These are phyloP conservation scores for Eptatretus burgeri DNA, from an alignment of 2,113 vertebrate genomes.

Conservation along the genomic window DNA sequence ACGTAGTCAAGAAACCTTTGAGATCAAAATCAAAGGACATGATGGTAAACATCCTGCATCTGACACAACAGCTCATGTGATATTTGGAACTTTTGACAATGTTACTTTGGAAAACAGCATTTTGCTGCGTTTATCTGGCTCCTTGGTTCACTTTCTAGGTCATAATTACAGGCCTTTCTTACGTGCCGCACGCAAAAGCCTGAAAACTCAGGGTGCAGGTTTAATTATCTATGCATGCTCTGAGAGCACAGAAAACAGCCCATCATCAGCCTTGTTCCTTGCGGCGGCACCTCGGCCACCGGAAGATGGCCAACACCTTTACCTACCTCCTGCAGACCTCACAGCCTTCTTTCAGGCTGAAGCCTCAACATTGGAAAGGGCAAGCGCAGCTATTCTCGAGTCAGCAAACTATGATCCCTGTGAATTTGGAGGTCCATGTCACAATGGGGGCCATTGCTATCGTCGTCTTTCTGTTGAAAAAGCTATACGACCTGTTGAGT, in stretches of 20 bases:
- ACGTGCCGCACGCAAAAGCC: slow-evolving; percentile 21
- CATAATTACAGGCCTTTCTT: slow-evolving; percentile 71
- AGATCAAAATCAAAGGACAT: slow-evolving; percentile 38
- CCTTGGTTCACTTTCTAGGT: slow-evolving; percentile 38
- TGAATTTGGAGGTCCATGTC: slow-evolving; percentile 41
- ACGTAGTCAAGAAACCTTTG: slow-evolving; percentile 52
- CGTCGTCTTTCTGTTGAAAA: slow-evolving; percentile 35
- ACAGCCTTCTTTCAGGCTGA: slow-evolving; percentile 92
- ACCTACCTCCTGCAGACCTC: slow-evolving; percentile 56
- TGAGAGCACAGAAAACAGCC: no score
- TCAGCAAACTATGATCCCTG: slow-evolving; percentile 70
- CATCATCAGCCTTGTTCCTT: no score
- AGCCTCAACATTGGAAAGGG: slow-evolving; percentile 47
- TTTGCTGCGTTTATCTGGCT: slow-evolving; percentile 36
- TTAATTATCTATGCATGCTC: no score
- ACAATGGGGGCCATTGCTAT: slow-evolving; percentile 60
- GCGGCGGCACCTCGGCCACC: no score
- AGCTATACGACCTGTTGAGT: slow-evolving; percentile 28
- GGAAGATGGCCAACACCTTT: slow-evolving; percentile 11
- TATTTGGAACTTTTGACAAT: slow-evolving; percentile 47
- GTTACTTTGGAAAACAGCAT: slow-evolving; percentile 69
- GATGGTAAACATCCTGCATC: slow-evolving; percentile 48
- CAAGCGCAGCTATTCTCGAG: slow-evolving; percentile 54
- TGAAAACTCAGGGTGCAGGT: no score
- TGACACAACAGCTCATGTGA: slow-evolving; percentile 36